These are phyloP conservation scores for Drosophila funebris DNA, from an alignment of 1,140 invertebrate species.

Conservation along the genomic window DNA sequence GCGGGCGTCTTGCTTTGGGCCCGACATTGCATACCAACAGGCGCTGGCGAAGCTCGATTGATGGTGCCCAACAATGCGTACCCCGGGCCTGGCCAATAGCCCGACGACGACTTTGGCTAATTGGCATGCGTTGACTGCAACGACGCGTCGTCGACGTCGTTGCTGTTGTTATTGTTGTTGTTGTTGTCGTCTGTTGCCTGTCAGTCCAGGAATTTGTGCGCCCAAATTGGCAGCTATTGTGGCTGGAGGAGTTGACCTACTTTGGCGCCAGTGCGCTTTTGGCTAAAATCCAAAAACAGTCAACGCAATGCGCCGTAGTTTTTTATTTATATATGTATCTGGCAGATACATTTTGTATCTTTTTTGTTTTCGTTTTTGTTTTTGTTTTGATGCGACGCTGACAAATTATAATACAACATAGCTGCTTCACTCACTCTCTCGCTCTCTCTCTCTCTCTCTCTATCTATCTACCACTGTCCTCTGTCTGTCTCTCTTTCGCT, in stretches of 20 bases:
- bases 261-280: conserved; percentile 72
- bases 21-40: conserved; percentile 35
- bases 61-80: background rate
- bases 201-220: conserved; percentile 73
- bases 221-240: conserved; percentile 79
- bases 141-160: conserved; percentile 12
- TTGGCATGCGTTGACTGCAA: conserved; percentile 70
- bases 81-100: background rate
- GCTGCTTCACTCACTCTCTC: background rate
- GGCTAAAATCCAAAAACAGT: conserved; percentile 75
- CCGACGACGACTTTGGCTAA: conserved; percentile 44
- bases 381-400: conserved; percentile 19
- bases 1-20: background rate
- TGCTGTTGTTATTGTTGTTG: conserved; percentile 8
- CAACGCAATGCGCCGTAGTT: conserved; percentile 17
- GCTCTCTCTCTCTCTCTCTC: background rate
- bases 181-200: conserved; percentile 58
- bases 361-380: background rate
- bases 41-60: conserved; percentile 4
- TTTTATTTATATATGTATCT: conserved; percentile 18
- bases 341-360: conserved; percentile 11
- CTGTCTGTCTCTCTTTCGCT: background rate
- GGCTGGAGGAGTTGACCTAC: conserved; percentile 63
- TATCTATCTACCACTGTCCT: background rate
- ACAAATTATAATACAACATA: conserved; percentile 37